Conservation (phyloP, 1,140 invertebrate species). For the Drosophila yakuba region DNA sequence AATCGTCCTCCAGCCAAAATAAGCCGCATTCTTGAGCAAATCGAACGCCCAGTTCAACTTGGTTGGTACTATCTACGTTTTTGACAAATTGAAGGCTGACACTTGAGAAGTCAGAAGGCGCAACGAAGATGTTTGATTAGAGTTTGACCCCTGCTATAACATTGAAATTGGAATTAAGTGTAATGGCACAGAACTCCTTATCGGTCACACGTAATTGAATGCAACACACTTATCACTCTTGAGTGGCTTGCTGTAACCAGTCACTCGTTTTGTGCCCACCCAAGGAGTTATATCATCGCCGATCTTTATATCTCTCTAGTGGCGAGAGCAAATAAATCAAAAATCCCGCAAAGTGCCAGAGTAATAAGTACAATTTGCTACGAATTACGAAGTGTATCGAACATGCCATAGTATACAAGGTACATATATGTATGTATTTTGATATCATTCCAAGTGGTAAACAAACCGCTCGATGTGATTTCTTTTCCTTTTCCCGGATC, state of each 20-base stretch:
- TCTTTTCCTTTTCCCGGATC: slow-evolving; percentile 22
- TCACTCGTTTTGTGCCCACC: slow-evolving; percentile 2
- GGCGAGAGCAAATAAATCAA: neutral
- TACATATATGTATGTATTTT: slow-evolving; percentile 8
- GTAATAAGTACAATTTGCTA: slow-evolving; percentile 18
- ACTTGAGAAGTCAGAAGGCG: slow-evolving; percentile 13
- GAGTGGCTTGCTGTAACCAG: slow-evolving; percentile 1
- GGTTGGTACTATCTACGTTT: neutral
- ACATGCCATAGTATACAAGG: too few species aligned
- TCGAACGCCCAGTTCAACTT: neutral
- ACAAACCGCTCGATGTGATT: slow-evolving; percentile 53
- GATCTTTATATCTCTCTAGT: slow-evolving; percentile 18
- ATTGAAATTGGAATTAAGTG: too few species aligned
- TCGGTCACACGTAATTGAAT: slow-evolving; percentile 4
- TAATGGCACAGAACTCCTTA: neutral
- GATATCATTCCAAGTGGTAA: slow-evolving; percentile 53
- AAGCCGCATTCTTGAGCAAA: neutral
- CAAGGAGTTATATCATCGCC: slow-evolving; percentile 15
- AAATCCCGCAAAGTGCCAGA: slow-evolving; percentile 13
- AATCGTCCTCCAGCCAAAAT: too few species aligned
- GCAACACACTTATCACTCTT: neutral
- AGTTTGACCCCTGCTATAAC: neutral
- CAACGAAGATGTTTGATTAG: neutral
- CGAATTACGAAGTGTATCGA: slow-evolving; percentile 31
- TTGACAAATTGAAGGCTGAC: neutral